Evolutionary conservation across 2,888 invertebrate species (phyloP), one percentile per base, ranked within the genome.

Genomic region (Desoria tigrina): DNA sequence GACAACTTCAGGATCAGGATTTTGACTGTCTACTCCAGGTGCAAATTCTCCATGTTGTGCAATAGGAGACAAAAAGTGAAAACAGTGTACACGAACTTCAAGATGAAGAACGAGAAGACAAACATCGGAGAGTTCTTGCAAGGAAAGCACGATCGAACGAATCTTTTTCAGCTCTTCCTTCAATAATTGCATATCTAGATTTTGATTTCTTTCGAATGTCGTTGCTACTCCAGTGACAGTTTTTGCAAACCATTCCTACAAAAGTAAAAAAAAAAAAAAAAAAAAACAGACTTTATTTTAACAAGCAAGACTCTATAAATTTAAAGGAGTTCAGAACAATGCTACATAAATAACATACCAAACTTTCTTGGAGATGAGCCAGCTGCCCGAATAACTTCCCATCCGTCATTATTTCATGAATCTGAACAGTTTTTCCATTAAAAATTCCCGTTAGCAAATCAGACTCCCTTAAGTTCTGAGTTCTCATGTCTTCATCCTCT

Each of bases 41-140:
- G 73, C 78, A 78, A 70, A 83, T 75, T 65, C 80, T 77, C 70
- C 79, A 76, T 74, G 79, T 75, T 81, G 81, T 24, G 84, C 82
- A 45, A 85, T 81, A 2, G 88, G 86, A 65, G 86, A 84, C 73
- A 97, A 83, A 82, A 94, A 94, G 83, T 93, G 93, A 83, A 97
- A 96, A 81, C 96, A 97, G 79, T 95, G 94, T 50, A 97, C 94
- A 65, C 95, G 86, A 76, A 92, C 91, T 85, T 98, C 97, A 75
- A 97, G 84, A 83, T 97, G 96, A 61, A 97, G 82, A 66, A 97
- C 88, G 49, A 98, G 83, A 66, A 97, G 84, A 78, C 95, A 95
- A 61, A 91, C 94, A 78, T 94, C 91, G 0, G 94, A 89, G 62
- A 95, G 84, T 77, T 94, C 92, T 78, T 93, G 90, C 79, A 93